phyloP scores from a whole-genome alignment of 2,113 vertebrate genomes.

The Strigops habroptila region DNA sequence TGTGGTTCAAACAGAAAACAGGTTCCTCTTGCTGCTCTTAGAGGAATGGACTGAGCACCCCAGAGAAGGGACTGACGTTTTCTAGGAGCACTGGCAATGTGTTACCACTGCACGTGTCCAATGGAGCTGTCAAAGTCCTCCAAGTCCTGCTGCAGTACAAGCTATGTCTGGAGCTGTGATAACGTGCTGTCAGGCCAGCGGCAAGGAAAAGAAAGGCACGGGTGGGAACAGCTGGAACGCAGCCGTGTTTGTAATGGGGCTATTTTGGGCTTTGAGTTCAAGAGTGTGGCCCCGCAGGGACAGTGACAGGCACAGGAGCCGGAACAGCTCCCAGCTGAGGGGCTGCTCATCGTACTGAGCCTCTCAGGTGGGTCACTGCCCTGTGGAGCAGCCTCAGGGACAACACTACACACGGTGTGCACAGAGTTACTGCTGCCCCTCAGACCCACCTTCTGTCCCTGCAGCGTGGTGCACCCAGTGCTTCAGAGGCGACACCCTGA shows the following conservation, averaged over 20 bases:
- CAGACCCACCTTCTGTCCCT: neutral
- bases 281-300: too few relatives aligned
- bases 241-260: neutral
- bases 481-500: neutral
- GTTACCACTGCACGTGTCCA: fast-evolving
- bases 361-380: neutral
- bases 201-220: neutral
- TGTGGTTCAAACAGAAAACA: neutral
- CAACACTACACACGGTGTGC: fast-evolving
- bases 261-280: neutral
- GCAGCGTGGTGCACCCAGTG: fast-evolving
- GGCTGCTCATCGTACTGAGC: neutral
- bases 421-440: neutral
- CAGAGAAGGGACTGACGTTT: neutral
- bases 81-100: neutral
- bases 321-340: neutral
- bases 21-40: neutral
- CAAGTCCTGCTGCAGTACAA: neutral
- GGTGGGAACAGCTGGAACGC: neutral
- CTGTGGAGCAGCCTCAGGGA: fast-evolving
- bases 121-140: neutral
- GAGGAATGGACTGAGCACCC: neutral
- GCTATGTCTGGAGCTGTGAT: neutral
- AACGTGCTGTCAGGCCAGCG: neutral
- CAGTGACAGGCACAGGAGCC: neutral